phyloP scores from a whole-genome alignment of 2,888 invertebrate species.

The Hemaris fuciformis region DNA sequence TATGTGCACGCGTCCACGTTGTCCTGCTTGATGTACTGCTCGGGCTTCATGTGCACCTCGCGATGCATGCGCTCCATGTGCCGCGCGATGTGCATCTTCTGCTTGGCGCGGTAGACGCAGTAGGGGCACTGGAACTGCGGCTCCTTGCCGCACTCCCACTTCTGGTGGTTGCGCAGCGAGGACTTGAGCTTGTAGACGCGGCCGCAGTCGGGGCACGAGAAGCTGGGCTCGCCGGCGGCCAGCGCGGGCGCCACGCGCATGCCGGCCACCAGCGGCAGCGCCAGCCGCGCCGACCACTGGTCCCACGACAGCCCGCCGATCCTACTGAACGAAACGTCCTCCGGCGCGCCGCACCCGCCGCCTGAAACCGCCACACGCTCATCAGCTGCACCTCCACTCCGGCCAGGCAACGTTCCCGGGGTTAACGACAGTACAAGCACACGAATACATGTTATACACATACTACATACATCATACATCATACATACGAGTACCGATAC shows the following conservation, averaged over 20 bases:
- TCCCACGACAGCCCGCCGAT: constrained; percentile 86
- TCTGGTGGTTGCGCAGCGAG: constrained; percentile 90
- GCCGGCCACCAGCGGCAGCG: constrained; percentile 84
- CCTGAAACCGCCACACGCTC: constrained; percentile 56
- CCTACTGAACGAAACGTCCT: constrained; percentile 88
- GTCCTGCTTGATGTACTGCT: constrained; percentile 75
- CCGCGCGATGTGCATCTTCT: constrained; percentile 91
- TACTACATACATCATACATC: no score
- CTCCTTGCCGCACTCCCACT: constrained; percentile 93
- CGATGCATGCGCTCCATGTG: constrained; percentile 93
- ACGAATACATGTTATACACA: constrained; percentile 30
- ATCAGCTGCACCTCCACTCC: constrained; percentile 30
- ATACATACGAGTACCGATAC: no score
- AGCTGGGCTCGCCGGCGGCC: constrained; percentile 78
- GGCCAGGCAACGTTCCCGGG: constrained; percentile 60
- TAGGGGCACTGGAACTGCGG: constrained; percentile 91
- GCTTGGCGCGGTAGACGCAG: constrained; percentile 91
- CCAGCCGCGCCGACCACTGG: constrained; percentile 88
- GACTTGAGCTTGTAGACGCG: constrained; percentile 93
- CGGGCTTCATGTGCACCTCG: constrained; percentile 80
- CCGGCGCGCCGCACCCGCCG: constrained; percentile 47
- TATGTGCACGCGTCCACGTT: constrained; percentile 79
- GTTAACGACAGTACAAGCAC: constrained; percentile 70
- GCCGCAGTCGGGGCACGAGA: constrained; percentile 91
- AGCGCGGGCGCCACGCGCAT: constrained; percentile 40